Evolutionary conservation across 1,140 invertebrate genomes (phyloP), one percentile per base, ranked within the genome.

Genomic region (Drosophila bocqueti): DNA sequence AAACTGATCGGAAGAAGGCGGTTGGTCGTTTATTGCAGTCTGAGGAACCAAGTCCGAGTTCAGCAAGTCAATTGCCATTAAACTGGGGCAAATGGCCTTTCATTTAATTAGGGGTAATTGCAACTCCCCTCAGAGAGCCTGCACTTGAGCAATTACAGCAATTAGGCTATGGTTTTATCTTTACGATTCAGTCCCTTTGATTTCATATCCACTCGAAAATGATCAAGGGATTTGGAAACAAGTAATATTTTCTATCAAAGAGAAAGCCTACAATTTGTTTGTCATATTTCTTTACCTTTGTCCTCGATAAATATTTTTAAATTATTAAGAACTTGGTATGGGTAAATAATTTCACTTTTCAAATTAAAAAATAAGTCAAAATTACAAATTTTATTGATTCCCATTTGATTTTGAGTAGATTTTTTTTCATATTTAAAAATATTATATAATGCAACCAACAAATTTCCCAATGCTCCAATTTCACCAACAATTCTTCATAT

Each of bases 61-160:
- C 72, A 76, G 54, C 40, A 73, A 76, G 73, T 76, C 73, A 76
- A 76, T 76, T 76, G 62, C 36, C 72, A 58, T 52, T 58, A 64
- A 55, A 58, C 71, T 76, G 36, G 45, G 36, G 46, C 43, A 38
- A 60, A 58, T 21, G 38, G 52, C 29, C 40, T 76, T 65, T 72
- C 21, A 72, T 36, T 69, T 82, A 77, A 81, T 81, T 81, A 66
- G 45, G 8, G 50, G 31, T 79, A 79, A 79, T 66, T 71, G 55
- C 59, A 81, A 63, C 79, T 76, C 61, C 72, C 62, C 54, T 29
- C 49, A 34, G 21, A 47, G 21, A 18, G 29, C 47, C 55, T 16
- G 67, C 64, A 55, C 58, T 54, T 38, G 50, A 46, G 46, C 60
- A 75, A 75, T 75, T 69, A 45, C 45, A n/a, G 45, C 31, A 43